Conservation (phyloP, 2,888 invertebrate species). For the Chymomyza caudatula region DNA sequence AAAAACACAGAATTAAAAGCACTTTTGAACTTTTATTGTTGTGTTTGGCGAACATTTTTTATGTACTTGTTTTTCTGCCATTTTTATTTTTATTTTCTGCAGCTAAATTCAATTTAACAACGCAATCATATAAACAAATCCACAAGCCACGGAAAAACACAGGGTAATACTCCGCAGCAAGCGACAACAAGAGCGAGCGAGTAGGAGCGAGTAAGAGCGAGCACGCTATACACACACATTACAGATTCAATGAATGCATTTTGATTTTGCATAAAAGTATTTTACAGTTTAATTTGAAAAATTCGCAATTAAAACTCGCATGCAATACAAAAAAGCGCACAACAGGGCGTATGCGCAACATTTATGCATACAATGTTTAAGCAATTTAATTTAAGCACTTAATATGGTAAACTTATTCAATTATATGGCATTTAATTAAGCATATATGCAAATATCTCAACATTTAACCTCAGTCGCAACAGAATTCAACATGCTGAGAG, state of each 20-base stretch:
- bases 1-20: constrained; percentile 50
- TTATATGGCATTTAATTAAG: constrained; percentile 59
- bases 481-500: neutral
- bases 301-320: constrained; percentile 57
- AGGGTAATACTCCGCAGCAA: constrained; percentile 3
- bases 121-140: constrained; percentile 63
- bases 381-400: constrained; percentile 61
- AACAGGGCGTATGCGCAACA: constrained; percentile 56
- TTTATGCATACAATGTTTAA: constrained; percentile 23
- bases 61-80: neutral
- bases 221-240: too few species aligned
- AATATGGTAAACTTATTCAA: constrained; percentile 56
- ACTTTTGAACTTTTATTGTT: constrained; percentile 42
- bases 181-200: neutral
- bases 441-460: constrained; percentile 14
- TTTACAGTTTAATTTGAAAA: constrained; percentile 53
- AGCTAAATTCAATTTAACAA: constrained; percentile 62
- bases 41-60: constrained; percentile 1
- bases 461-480: neutral
- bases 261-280: neutral
- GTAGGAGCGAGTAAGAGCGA: too few species aligned
- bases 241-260: neutral
- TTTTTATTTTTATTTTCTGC: constrained; percentile 40
- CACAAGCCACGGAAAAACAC: too few species aligned
- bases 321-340: neutral